phyloP scores from a whole-genome alignment of 1,140 invertebrate species.

The Drosophila sechellia region DNA sequence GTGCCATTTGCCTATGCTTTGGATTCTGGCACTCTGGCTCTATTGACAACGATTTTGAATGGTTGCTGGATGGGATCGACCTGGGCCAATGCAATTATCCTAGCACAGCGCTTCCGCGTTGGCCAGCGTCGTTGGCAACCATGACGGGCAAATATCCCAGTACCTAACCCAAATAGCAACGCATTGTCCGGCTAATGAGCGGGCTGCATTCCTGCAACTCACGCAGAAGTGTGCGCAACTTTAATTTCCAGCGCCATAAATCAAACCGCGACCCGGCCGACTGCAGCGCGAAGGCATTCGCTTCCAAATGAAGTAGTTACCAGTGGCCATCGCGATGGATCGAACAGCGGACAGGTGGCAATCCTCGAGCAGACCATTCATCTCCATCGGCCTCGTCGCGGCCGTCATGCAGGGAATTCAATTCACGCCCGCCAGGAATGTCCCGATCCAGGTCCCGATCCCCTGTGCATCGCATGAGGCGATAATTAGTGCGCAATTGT shows the following conservation, averaged over 20 bases:
- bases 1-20: not conserved
- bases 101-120: slow-evolving; percentile 15
- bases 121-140: not conserved
- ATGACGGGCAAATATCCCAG: slow-evolving; percentile 14
- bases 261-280: slow-evolving; percentile 28
- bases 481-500: slow-evolving; percentile 54
- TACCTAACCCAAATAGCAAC: slow-evolving; percentile 34
- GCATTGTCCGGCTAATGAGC: slow-evolving; percentile 49
- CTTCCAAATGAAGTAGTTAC: slow-evolving; percentile 49
- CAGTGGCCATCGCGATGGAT: slow-evolving; percentile 2
- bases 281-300: slow-evolving; percentile 11
- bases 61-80: not conserved
- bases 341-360: slow-evolving; percentile 9
- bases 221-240: slow-evolving; percentile 28
- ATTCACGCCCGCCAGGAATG: slow-evolving; percentile 53
- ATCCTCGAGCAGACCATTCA: slow-evolving; percentile 11
- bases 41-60: slow-evolving; percentile 3
- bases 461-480: slow-evolving; percentile 9
- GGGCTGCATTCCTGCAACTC: slow-evolving; percentile 46
- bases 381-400: slow-evolving; percentile 16
- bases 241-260: slow-evolving; percentile 43
- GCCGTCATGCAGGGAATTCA: slow-evolving; percentile 40
- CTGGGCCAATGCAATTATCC: slow-evolving; percentile 11
- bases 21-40: not conserved
- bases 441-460: not conserved